phyloP scores from a whole-genome alignment of 2,888 invertebrate genomes.

The Argyresthia albistria region DNA sequence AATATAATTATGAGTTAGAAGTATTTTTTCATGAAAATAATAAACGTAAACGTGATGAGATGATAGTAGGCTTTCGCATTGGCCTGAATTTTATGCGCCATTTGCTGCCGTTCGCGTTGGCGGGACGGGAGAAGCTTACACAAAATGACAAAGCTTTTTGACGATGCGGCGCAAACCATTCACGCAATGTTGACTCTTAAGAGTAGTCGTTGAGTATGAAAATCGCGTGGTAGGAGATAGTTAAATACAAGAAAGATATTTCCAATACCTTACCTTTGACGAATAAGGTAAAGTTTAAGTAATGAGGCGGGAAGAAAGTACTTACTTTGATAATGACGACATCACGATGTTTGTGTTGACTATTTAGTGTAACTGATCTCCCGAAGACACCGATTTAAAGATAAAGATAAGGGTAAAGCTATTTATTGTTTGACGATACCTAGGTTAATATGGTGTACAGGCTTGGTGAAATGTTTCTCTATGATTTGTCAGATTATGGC shows the following conservation, averaged over 20 bases:
- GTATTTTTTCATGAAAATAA: background rate
- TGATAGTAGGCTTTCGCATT: slow-evolving; percentile 24
- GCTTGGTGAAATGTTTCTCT: too few relatives aligned
- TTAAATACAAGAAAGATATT: slow-evolving; percentile 36
- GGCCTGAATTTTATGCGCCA: slow-evolving; percentile 59
- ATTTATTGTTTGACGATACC: too few relatives aligned
- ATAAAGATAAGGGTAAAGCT: too few relatives aligned
- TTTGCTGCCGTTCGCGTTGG: slow-evolving; percentile 55
- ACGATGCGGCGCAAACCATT: slow-evolving; percentile 17
- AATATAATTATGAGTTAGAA: background rate
- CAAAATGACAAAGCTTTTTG: slow-evolving; percentile 54
- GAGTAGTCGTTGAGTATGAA: slow-evolving; percentile 17
- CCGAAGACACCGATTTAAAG: too few relatives aligned
- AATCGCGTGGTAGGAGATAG: slow-evolving; percentile 17
- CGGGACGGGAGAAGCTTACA: slow-evolving; percentile 34
- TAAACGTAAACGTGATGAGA: background rate
- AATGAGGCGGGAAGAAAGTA: slow-evolving; percentile 38
- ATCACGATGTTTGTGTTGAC: background rate
- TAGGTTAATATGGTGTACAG: too few relatives aligned
- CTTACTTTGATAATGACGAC: slow-evolving; percentile 18
- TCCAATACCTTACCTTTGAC: slow-evolving; percentile 34
- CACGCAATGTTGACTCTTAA: slow-evolving; percentile 29
- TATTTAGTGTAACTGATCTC: too few relatives aligned
- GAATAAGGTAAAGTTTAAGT: slow-evolving; percentile 32
- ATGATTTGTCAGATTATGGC: too few relatives aligned